These are phyloP conservation scores for Sebastes glaucus DNA, from an alignment of 2,797 vertebrate species.

Conservation along the genomic window DNA sequence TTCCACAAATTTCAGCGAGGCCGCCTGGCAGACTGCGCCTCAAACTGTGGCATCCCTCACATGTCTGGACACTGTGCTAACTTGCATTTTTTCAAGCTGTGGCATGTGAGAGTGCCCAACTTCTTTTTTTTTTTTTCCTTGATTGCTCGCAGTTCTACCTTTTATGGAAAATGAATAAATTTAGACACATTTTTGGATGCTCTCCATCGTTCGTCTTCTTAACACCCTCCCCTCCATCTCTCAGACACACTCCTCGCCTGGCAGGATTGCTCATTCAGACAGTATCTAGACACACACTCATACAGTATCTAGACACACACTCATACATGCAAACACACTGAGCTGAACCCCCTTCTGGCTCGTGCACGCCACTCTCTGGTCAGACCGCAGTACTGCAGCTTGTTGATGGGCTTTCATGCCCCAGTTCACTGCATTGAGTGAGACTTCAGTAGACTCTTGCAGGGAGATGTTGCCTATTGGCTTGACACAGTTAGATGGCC, in stretches of 20 bases:
- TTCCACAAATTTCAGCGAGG: slow-evolving; percentile 22
- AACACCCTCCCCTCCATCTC: slow-evolving; percentile 7
- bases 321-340: neutral
- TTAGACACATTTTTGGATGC: slow-evolving; percentile 41
- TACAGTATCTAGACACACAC: slow-evolving; percentile 48
- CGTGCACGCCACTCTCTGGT: slow-evolving; percentile 62
- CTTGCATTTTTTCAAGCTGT: slow-evolving; percentile 63
- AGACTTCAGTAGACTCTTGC: slow-evolving; percentile 58
- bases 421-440: slow-evolving; percentile 69
- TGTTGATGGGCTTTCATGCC: slow-evolving; percentile 75
- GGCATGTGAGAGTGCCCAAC: slow-evolving; percentile 47
- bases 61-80: slow-evolving; percentile 46
- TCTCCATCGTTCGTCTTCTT: slow-evolving; percentile 35
- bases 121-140: neutral
- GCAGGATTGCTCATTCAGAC: slow-evolving; percentile 67
- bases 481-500: slow-evolving; percentile 74
- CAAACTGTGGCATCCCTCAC: slow-evolving; percentile 50
- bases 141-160: slow-evolving; percentile 18
- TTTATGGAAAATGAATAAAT: slow-evolving; percentile 47
- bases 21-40: slow-evolving; percentile 37
- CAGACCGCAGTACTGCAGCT: slow-evolving; percentile 56
- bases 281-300: slow-evolving; percentile 55
- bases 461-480: slow-evolving; percentile 56
- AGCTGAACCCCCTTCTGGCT: neutral
- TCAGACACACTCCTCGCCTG: slow-evolving; percentile 41